These are phyloP conservation scores for Catonia carolina DNA, from an alignment of 2,888 invertebrate species.

Conservation along the genomic window DNA sequence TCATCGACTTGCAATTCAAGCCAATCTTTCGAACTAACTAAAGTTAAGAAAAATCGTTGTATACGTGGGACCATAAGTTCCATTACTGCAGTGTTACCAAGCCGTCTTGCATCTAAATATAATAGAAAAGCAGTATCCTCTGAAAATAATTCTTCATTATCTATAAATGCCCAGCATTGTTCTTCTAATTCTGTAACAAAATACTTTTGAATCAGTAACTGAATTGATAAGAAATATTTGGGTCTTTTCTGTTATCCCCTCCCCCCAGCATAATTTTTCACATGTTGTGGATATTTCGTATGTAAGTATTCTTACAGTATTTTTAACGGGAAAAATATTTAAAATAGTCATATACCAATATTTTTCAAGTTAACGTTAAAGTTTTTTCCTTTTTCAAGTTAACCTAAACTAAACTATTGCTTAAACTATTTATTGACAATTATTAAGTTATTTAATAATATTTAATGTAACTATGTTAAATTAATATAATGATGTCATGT, in stretches of 20 bases:
- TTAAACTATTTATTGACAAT: background rate
- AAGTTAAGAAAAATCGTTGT: constrained; percentile 65
- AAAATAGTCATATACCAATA: too few species aligned
- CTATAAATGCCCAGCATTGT: constrained; percentile 71
- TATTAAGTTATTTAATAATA: too few species aligned
- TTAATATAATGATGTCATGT: too few species aligned
- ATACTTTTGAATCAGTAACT: background rate
- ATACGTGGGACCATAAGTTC: constrained; percentile 68
- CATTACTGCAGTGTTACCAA: constrained; percentile 54
- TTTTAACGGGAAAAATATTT: too few species aligned
- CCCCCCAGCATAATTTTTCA: too few species aligned
- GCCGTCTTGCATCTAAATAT: constrained; percentile 53
- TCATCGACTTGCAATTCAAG: constrained; percentile 59
- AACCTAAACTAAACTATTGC: background rate
- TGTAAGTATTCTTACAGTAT: too few species aligned
- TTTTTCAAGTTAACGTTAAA: too few species aligned
- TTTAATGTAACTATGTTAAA: too few species aligned
- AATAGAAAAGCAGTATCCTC: constrained; percentile 70
- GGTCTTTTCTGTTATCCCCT: too few species aligned
- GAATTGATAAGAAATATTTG: too few species aligned
- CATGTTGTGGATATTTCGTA: too few species aligned
- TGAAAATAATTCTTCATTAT: constrained; percentile 58
- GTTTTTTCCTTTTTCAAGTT: too few species aligned
- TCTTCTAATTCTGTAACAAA: constrained; percentile 56
- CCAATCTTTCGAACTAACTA: constrained; percentile 70